Base-by-base conservation (phyloP, 2,888 invertebrate species). In the Phyto melanocephala region DNA sequence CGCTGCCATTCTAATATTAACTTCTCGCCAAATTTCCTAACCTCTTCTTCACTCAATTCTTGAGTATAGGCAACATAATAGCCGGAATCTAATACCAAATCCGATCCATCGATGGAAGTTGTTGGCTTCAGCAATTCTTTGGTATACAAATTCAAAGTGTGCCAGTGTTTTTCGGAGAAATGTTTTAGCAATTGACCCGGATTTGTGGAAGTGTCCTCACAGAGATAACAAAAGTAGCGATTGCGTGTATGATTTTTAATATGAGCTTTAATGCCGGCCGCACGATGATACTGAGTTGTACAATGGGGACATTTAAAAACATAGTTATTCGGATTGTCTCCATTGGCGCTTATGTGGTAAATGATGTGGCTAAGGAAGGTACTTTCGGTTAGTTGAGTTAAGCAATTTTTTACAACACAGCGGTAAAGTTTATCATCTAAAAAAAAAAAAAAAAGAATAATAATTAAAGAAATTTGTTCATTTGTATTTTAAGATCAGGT, bases 151-250 rank as follows among this genome's bases (percentile, higher is more conserved):
- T 76, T 84, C n/a, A 78, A 56, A 7, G 81, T 76, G 15, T 84
- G 81, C 80, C 83, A 92, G 87, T 95, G 95, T n/a, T 90, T 89
- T 0, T 87, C 86, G 62, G 92, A 92, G 89, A 94, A 92, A 86
- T 95, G 95, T 33, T 89, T 88, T 0, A 86, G 85, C 68, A 92
- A 87, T 24, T 88, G 85, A 0, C 86, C 84, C 0, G 86, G 79
- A 72, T 87, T 87, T 0, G 87, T 78, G 1, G 88, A 87, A 1
- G 91, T 90, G 71, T 91, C 88, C 45, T 91, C 88, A 86, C 95
- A 95, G 28, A 94, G 63, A 5, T 93, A 92, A 86, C 95, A 95
- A 10, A 92, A 91, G 81, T 92, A 94, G 10, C 93, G 90, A 84
- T 93, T 92, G 0, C 92, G 88, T 0, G 93, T 94, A 83, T 95